Conservation (phyloP, 2,113 vertebrate genomes). For the Serinus canaria region DNA sequence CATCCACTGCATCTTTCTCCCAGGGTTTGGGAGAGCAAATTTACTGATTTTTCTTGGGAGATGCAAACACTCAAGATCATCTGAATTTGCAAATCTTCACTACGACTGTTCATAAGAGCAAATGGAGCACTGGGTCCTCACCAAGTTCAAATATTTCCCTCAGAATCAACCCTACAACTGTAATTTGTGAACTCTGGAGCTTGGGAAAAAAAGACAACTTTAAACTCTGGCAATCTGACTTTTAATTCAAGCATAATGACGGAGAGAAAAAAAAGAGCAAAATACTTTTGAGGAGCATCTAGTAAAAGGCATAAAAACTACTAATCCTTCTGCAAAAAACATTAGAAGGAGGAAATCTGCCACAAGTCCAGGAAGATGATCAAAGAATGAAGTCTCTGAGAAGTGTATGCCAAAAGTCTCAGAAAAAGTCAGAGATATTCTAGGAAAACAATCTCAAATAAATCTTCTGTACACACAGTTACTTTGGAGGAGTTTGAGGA, state of each 20-base stretch:
- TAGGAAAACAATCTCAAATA: not conserved
- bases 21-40: not conserved
- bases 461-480: not conserved
- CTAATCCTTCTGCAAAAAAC: conserved; percentile 20
- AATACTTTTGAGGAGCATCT: not conserved
- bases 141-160: not conserved
- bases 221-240: not conserved
- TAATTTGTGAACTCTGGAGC: not conserved
- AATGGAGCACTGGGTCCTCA: not conserved
- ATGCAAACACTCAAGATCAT: not conserved
- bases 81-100: not conserved
- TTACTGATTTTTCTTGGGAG: not conserved
- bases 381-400: not conserved
- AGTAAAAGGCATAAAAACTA: not conserved
- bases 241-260: conserved; percentile 11
- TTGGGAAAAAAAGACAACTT: not conserved
- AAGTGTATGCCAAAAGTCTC: not conserved
- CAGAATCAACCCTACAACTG: not conserved
- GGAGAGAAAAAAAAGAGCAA: not conserved
- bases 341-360: conserved; percentile 9
- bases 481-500: not conserved
- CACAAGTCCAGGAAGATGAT: not conserved
- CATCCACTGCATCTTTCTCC: too few species aligned
- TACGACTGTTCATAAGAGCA: not conserved
- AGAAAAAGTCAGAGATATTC: not conserved